Conservation (phyloP, 1,140 invertebrate genomes). For the Sinonovacula constricta region DNA sequence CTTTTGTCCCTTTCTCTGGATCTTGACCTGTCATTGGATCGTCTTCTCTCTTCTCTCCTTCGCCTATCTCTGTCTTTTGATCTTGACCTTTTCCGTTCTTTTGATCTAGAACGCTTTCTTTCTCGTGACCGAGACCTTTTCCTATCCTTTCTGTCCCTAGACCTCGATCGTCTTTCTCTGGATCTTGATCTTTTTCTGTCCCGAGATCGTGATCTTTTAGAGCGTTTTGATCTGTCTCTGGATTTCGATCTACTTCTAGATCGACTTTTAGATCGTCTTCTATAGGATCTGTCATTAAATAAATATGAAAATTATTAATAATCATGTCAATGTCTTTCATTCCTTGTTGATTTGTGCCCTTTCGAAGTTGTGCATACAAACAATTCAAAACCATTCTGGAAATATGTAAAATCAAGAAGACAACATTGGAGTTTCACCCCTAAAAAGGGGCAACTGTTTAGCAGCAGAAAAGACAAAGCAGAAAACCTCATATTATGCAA, state of each 20-base stretch:
- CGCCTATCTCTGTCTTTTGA: slow-evolving; percentile 57
- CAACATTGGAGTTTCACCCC: no score
- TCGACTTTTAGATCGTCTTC: slow-evolving; percentile 56
- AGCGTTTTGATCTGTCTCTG: slow-evolving; percentile 63
- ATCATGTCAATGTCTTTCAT: no score
- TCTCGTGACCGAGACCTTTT: slow-evolving; percentile 50
- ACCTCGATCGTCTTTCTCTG: slow-evolving; percentile 62
- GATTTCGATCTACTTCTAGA: slow-evolving; percentile 61
- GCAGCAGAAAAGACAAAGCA: no score
- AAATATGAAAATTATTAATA: no score
- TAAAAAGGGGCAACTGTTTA: no score
- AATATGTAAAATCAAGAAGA: no score
- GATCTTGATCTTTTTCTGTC: slow-evolving; percentile 61
- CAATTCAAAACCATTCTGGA: no score
- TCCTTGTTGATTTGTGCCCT: no score
- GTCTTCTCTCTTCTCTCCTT: slow-evolving; percentile 61
- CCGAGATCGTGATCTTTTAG: slow-evolving; percentile 59
- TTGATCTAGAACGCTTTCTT: slow-evolving; percentile 64
- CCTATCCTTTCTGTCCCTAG: slow-evolving; percentile 64
- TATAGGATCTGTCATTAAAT: slow-evolving; percentile 69
- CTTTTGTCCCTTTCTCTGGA: slow-evolving; percentile 64
- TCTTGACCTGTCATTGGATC: no score
- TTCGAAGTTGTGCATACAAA: no score
- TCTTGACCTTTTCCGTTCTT: slow-evolving; percentile 59
- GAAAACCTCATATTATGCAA: no score